A percentile compares a stretch with the other conserved stretches of the same genome.
These are phyloP conservation scores for Poecilia velifera DNA, from an alignment of 2,797 vertebrate genomes.

Conservation along the genomic window DNA sequence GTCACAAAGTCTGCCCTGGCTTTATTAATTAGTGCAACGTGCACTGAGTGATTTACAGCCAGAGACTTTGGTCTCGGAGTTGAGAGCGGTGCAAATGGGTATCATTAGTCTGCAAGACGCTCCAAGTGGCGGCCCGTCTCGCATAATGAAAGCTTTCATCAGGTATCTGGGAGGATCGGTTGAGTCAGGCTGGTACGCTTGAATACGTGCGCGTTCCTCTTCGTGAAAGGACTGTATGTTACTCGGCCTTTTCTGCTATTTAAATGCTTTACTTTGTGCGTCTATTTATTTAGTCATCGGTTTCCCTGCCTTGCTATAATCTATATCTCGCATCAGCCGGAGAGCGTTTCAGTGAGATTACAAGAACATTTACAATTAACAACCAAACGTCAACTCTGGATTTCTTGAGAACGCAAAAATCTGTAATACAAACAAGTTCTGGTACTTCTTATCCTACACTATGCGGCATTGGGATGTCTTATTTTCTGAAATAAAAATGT, in stretches of 20 bases:
- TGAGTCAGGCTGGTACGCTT: conserved; percentile 34
- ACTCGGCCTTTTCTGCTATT: not conserved
- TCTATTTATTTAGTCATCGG: not conserved
- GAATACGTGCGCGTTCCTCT: conserved; percentile 12
- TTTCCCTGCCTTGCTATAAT: not conserved
- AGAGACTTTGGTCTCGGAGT: conserved; percentile 78
- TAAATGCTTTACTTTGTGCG: not conserved
- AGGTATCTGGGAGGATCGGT: conserved; percentile 48
- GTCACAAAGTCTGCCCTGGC: conserved; percentile 69
- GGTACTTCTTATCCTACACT: not conserved
- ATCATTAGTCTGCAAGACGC: conserved; percentile 75
- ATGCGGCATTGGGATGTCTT: not conserved
- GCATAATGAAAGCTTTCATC: conserved; percentile 80
- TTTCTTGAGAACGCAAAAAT: not conserved
- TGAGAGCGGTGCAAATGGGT: conserved; percentile 73
- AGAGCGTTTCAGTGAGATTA: not conserved
- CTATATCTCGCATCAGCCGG: not conserved
- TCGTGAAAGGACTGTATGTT: conserved; percentile 5
- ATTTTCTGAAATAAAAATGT: not conserved
- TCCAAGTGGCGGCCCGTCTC: conserved; percentile 72
- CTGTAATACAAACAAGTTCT: not conserved
- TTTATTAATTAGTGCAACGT: conserved; percentile 77
- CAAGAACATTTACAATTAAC: not conserved
- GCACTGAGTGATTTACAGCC: conserved; percentile 74
- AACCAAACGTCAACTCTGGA: not conserved